Percentiles rank a stretch among this genome's conserved stretches.
These are phyloP conservation scores for Lampropteryx suffumata DNA, from an alignment of 2,888 invertebrate genomes.

Conservation along the genomic window DNA sequence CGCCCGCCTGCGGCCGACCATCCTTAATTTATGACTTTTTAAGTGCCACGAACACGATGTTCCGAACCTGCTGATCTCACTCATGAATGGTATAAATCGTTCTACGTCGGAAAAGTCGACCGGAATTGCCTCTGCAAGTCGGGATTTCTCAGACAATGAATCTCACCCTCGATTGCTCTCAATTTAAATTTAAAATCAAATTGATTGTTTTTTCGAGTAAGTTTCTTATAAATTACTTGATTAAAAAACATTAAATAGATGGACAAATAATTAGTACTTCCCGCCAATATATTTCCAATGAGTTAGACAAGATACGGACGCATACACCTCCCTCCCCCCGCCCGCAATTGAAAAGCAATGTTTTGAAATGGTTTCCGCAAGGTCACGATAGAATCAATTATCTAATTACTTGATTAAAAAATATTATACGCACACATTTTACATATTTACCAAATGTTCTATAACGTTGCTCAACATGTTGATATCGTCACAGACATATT, in stretches of 20 bases:
- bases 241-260: no score
- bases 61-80: slow-evolving; percentile 51
- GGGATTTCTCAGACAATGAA: slow-evolving; percentile 35
- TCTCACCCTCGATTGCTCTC: slow-evolving; percentile 33
- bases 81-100: slow-evolving; percentile 48
- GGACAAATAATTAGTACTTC: no score
- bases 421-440: neutral
- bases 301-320: no score
- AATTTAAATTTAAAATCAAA: slow-evolving; percentile 24
- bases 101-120: slow-evolving; percentile 35
- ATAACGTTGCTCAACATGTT: no score
- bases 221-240: slow-evolving; percentile 3
- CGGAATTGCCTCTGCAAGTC: slow-evolving; percentile 33
- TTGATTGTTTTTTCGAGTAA: slow-evolving; percentile 9
- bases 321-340: no score
- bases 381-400: no score
- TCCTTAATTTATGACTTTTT: slow-evolving; percentile 69
- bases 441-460: no score
- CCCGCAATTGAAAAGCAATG: no score
- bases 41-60: slow-evolving; percentile 64
- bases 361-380: no score
- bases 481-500: no score
- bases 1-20: slow-evolving; percentile 49
- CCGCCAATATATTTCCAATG: no score
- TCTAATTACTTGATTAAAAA: no score